Percentiles rank a stretch among this genome's conserved stretches.
These are phyloP conservation scores for Tinea semifulvella DNA, from an alignment of 2,888 invertebrate species.

Conservation along the genomic window DNA sequence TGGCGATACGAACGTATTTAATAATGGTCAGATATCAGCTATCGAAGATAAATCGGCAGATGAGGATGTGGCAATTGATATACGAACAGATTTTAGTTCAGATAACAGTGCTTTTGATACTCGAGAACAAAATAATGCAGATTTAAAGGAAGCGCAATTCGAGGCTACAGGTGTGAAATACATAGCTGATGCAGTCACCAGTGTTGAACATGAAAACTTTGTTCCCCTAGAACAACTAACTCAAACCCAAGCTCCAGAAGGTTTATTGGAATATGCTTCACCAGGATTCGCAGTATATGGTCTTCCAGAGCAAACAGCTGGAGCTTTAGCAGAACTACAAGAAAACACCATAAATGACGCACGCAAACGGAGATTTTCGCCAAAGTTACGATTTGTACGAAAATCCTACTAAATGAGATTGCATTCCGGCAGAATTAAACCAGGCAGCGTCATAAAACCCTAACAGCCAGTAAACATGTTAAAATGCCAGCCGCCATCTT, in stretches of 20 bases:
- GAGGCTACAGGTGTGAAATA: slow-evolving; percentile 29
- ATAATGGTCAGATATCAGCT: too few species aligned
- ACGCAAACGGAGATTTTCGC: background rate
- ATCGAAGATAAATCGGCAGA: too few species aligned
- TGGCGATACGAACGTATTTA: too few species aligned
- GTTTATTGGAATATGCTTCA: slow-evolving; percentile 57
- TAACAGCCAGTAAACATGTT: too few species aligned
- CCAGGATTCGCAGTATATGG: slow-evolving; percentile 57
- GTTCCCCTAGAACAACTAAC: background rate
- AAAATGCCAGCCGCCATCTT: too few species aligned
- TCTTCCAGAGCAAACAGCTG: slow-evolving; percentile 40
- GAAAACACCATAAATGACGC: background rate
- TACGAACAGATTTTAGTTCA: slow-evolving; percentile 14
- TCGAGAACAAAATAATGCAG: slow-evolving; percentile 18
- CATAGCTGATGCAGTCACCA: slow-evolving; percentile 36
- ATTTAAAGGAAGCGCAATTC: slow-evolving; percentile 3
- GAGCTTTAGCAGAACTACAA: background rate
- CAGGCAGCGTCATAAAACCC: too few species aligned
- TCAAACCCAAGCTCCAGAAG: slow-evolving; percentile 32
- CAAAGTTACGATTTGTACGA: background rate
- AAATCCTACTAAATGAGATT: background rate
- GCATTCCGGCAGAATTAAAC: too few species aligned
- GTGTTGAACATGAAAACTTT: background rate
- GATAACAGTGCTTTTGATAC: slow-evolving; percentile 18
- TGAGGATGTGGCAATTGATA: slow-evolving; percentile 14